A percentile compares a stretch with the other conserved stretches of the same genome.
phyloP scores from a whole-genome alignment of 2,888 invertebrate genomes.

The Lycocerus yunnanus region DNA sequence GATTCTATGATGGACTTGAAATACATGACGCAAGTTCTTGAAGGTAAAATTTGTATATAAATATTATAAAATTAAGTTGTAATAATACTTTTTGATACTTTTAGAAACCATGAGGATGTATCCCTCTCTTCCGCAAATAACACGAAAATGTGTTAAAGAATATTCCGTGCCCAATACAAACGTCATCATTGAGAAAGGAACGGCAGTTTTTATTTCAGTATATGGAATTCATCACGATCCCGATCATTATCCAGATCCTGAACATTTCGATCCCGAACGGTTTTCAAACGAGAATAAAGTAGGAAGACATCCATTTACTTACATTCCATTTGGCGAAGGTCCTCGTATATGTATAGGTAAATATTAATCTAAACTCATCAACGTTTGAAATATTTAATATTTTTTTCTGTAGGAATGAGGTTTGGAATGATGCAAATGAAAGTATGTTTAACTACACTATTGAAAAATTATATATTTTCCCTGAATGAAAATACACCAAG shows the following conservation, averaged over 20 bases:
- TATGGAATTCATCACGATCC: slow-evolving; percentile 2
- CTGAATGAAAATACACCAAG: slow-evolving; percentile 20
- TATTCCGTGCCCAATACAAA: slow-evolving; percentile 45
- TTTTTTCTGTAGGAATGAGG: slow-evolving; percentile 26
- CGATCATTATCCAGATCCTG: slow-evolving; percentile 1
- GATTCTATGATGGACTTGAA: no score
- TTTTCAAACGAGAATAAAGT: slow-evolving; percentile 15
- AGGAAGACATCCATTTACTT: slow-evolving; percentile 11
- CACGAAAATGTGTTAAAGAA: slow-evolving; percentile 34
- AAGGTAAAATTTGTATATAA: no score
- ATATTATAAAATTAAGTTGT: no score
- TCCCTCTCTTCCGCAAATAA: slow-evolving; percentile 36
- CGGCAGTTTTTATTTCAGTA: slow-evolving; percentile 36
- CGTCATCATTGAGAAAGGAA: slow-evolving; percentile 45
- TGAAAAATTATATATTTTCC: slow-evolving; percentile 27
- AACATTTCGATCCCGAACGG: slow-evolving; percentile 26
- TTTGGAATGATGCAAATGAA: slow-evolving; percentile 36
- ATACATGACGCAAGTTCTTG: no score
- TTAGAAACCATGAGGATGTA: neutral
- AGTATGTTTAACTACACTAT: slow-evolving; percentile 22
- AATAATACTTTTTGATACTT: no score
- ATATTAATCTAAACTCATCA: neutral
- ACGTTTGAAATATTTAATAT: neutral
- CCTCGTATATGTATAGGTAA: slow-evolving; percentile 45
- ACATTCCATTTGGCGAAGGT: slow-evolving; percentile 45